Evolutionary conservation across 2,113 vertebrate genomes (phyloP).

Genomic region (Tautogolabrus adspersus): DNA sequence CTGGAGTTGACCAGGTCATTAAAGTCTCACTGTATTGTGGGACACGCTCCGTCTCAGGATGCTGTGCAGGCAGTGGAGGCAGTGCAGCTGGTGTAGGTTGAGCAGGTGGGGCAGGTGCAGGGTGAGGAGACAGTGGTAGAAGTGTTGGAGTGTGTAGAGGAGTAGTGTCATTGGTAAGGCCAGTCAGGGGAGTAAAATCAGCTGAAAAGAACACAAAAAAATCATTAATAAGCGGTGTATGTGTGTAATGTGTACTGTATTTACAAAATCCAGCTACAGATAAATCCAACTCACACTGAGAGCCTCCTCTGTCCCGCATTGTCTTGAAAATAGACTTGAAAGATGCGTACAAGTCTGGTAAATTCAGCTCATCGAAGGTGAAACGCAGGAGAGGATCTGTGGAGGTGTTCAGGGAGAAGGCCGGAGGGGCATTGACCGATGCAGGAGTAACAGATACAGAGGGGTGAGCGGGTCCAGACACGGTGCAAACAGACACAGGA

Average conservation of each 20-base stretch:
- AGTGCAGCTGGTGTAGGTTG: conserved; percentile 18
- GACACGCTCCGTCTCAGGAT: conserved; percentile 52
- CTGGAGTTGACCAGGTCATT: neutral
- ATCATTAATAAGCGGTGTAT: neutral
- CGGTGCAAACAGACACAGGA: conserved; percentile 11
- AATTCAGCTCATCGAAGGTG: conserved; percentile 93
- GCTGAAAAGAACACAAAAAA: conserved; percentile 61
- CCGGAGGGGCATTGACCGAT: neutral
- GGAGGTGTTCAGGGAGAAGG: conserved; percentile 71
- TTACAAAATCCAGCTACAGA: neutral
- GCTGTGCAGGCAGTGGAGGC: conserved; percentile 12
- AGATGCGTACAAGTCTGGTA: conserved; percentile 94
- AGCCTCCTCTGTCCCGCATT: conserved; percentile 91
- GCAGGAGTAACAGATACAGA: neutral
- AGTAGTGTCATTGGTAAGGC: conserved; percentile 78
- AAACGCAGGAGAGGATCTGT: conserved; percentile 89
- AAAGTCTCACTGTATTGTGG: conserved; percentile 68
- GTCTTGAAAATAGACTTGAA: conserved; percentile 95
- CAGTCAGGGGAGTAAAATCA: conserved; percentile 79
- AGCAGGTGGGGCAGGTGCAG: conserved; percentile 14
- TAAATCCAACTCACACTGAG: conserved; percentile 86
- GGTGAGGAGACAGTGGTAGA: conserved; percentile 80
- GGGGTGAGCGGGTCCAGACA: conserved; percentile 24
- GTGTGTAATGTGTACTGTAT: neutral
- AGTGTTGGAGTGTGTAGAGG: conserved; percentile 92